Evolutionary conservation across 2,888 invertebrate genomes (phyloP).

Genomic region (Willowsia nigromaculata): DNA sequence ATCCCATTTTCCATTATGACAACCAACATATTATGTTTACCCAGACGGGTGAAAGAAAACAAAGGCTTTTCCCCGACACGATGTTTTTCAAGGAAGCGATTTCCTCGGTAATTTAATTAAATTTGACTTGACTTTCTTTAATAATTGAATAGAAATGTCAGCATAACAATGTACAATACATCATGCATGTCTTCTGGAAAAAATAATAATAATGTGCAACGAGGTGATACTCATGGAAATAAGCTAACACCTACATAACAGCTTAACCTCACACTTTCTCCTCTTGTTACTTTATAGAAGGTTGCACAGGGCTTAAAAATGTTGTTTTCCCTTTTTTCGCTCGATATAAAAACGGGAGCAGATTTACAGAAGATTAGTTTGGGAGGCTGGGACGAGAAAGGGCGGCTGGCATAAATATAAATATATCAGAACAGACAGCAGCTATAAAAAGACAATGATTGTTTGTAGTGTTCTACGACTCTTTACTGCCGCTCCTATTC

Average conservation of each 20-base stretch:
- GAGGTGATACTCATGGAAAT: neutral
- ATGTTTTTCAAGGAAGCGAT: neutral
- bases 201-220: neutral
- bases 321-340: neutral
- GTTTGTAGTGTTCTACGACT: neutral
- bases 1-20: constrained; percentile 35
- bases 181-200: neutral
- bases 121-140: constrained; percentile 54
- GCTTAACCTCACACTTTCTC: neutral
- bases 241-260: too few relatives aligned
- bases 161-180: neutral
- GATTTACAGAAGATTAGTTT: neutral
- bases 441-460: constrained; percentile 26
- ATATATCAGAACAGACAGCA: neutral
- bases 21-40: constrained; percentile 23
- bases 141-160: constrained; percentile 63
- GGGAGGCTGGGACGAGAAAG: neutral
- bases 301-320: too few relatives aligned
- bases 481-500: neutral
- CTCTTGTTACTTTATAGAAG: too few relatives aligned
- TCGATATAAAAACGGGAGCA: neutral
- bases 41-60: neutral
- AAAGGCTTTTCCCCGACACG: neutral
- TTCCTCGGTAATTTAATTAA: constrained; percentile 59
- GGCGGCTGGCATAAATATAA: neutral